Base-by-base conservation (phyloP, 2,113 vertebrate genomes). In the Cheirogaleus medius region DNA sequence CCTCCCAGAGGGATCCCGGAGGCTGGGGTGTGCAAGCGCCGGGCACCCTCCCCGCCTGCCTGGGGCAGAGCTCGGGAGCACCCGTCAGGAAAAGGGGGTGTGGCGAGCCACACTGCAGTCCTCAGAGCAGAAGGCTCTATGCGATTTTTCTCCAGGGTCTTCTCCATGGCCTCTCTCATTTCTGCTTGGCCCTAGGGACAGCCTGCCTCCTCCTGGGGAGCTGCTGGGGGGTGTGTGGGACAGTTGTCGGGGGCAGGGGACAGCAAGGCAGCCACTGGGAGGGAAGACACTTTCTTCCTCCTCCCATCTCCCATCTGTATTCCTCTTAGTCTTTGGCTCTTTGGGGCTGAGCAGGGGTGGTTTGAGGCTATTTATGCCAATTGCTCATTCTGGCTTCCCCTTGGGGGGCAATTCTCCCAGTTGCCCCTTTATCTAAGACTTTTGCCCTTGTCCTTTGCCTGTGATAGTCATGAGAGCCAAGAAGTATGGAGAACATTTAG, bases 251-350 rank as follows among this genome's bases (percentile, higher is more conserved):
- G 11, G 49, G 20, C 3, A 20, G 52, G 3, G 15, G 21, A 34
- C 63, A 34, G 49, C 13, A 32, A 63, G 89, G 11, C 54, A 56
- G 58, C 4, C 52, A 34, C 5, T 23, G 69, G n/a, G 54, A 85
- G 34, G n/a, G 4, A 77, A 60, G 60, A 18, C 11, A 4, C 20
- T 63, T 69, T 32, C 49, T 64, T 10, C 27, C 11, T 47, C 47
- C 42, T n/a, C 2, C 0, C 1, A 3, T 15, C 42, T 63, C 3
- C 0, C 2, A 1, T 20, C n/a, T 49, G 0, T 49, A 91, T 49
- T 39, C 63, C 60, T 56, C 56, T 49, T 34, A 27, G 42, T 18
- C n/a, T 34, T 52, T 13, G 27, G 27, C 42, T 74, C 76, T 93
- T 37, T 42, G 66, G 32, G 73, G 39, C 64, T n/a, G 54, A 89